Evolutionary conservation across 2,888 invertebrate species (phyloP).

Genomic region (Sthenelais limicola): DNA sequence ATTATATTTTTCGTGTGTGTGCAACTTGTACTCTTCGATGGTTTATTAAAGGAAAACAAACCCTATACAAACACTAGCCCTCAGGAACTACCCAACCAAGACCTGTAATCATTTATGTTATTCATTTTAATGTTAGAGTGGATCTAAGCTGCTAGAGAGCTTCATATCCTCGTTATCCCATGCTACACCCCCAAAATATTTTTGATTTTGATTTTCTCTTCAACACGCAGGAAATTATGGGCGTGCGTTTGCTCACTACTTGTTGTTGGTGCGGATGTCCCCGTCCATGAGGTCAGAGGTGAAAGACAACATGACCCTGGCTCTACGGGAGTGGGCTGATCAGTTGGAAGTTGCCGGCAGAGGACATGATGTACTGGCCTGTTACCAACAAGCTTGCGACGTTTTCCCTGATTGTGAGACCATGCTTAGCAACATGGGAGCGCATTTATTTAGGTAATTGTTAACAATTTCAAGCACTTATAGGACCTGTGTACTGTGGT

Average conservation of each 20-base stretch:
- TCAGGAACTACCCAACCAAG: no score
- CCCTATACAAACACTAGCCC: no score
- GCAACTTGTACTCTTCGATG: no score
- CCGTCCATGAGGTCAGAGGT: conserved; percentile 49
- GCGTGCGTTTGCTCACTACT: conserved; percentile 61
- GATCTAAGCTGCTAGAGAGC: no score
- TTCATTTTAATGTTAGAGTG: no score
- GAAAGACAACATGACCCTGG: conserved; percentile 55
- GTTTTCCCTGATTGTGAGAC: conserved; percentile 74
- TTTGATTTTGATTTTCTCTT: not conserved
- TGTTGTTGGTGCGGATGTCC: conserved; percentile 58
- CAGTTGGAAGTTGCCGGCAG: conserved; percentile 54
- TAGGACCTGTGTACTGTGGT: no score
- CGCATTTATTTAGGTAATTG: conserved; percentile 75
- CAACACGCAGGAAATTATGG: conserved; percentile 54
- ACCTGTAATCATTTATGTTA: no score
- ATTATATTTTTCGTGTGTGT: no score
- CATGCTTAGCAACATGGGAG: conserved; percentile 75
- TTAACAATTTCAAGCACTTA: no score
- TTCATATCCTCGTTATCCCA: no score
- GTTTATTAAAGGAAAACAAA: no score
- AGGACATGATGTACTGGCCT: conserved; percentile 59
- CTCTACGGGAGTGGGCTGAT: conserved; percentile 60
- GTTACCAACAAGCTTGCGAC: conserved; percentile 67
- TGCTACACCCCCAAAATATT: no score